Evolutionary conservation across 2,113 vertebrate genomes (phyloP), one percentile per base, ranked within the genome.

Genomic region (Cyprinodon brontotheroides): DNA sequence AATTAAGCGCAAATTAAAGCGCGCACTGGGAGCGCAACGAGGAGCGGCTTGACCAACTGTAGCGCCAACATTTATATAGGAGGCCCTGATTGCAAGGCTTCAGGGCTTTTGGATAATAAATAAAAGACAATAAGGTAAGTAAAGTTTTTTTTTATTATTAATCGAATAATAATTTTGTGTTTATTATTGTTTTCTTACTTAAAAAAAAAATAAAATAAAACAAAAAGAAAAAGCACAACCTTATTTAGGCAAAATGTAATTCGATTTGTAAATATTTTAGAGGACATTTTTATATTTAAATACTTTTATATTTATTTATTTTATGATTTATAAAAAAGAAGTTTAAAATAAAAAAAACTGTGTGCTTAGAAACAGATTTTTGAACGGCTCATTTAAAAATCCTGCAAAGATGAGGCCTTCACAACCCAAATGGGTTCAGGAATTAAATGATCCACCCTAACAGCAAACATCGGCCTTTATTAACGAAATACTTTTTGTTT

Each of bases 1-100:
- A 88, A 84, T 36, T 68, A 72, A 45, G 48, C 57, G 17, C 77
- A 84, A 83, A 65, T 8, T 59, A n/a, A 11, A 50, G 59, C 67
- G 74, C 65, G 20, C 66, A 75, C 60, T 57, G 0, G 5, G 38
- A 48, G 36, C 73, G 1, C 74, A 50, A 62, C 14, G 48, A 60
- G 68, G 22, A 5, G 65, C 73, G 65, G 63, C 67, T 39, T 62
- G 29, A 57, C 4, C 47, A 20, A 36, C 67, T 10, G 12, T 22
- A 40, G 61, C 1, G 40, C 47, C 20, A 41, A 59, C 50, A 53
- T 60, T 29, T 15, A 12, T 65, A 57, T 75, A 4, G 29, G 29
- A 78, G 81, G 83, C 80, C 82, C 15, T 11, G 39, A 45, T 37
- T 7, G 60, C 40, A 65, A 50, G 39, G 29, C n/a, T 57, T 8